Evolutionary conservation across 2,888 invertebrate species (phyloP).

Genomic region (Danaus chrysippus): DNA sequence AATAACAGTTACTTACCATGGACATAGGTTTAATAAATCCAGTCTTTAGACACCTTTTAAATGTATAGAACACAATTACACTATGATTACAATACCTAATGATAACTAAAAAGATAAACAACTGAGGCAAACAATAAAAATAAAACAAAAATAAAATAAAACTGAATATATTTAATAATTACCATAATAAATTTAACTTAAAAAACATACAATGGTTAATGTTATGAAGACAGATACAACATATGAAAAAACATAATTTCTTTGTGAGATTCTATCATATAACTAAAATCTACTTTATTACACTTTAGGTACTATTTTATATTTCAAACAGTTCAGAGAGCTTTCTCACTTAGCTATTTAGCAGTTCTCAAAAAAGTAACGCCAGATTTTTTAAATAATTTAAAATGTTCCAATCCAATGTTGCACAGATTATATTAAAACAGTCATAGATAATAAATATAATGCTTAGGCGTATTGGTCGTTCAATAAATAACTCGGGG

Average conservation of each 20-base stretch:
- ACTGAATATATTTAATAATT: slow-evolving; percentile 76
- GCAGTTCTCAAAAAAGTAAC: background rate
- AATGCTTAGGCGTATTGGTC: slow-evolving; percentile 35
- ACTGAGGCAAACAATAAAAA: slow-evolving; percentile 58
- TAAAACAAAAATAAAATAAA: slow-evolving; percentile 77
- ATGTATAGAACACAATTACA: slow-evolving; percentile 25
- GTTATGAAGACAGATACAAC: slow-evolving; percentile 35
- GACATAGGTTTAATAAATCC: slow-evolving; percentile 25
- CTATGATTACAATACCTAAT: slow-evolving; percentile 16
- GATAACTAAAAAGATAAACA: slow-evolving; percentile 15
- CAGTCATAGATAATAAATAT: slow-evolving; percentile 28
- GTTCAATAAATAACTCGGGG: slow-evolving; percentile 54
- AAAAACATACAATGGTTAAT: slow-evolving; percentile 43
- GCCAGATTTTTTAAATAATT: slow-evolving; percentile 3
- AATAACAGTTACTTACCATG: slow-evolving; percentile 34
- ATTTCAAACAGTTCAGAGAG: slow-evolving; percentile 15
- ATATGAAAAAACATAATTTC: slow-evolving; percentile 9
- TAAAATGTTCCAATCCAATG: background rate
- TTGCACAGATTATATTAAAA: slow-evolving; percentile 18
- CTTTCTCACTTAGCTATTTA: background rate
- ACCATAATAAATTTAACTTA: slow-evolving; percentile 59
- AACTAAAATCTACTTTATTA: slow-evolving; percentile 38
- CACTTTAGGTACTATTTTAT: slow-evolving; percentile 38
- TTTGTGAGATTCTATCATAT: slow-evolving; percentile 61
- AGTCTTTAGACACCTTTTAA: slow-evolving; percentile 26